Percentiles rank a stretch among this genome's conserved stretches.
phyloP scores from a whole-genome alignment of 2,888 invertebrate genomes.

The Anaspis maculata region DNA sequence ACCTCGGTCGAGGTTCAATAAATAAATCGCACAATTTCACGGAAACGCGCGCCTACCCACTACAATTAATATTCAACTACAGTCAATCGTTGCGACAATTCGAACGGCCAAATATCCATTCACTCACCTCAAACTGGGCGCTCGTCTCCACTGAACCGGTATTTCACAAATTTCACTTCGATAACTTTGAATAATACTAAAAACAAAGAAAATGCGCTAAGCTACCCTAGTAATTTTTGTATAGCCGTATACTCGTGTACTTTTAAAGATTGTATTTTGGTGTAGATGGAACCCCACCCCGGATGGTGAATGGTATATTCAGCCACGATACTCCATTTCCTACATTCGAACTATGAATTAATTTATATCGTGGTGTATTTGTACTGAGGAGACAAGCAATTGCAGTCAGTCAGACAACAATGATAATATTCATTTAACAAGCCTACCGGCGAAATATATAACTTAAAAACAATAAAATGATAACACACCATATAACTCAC shows the following conservation, averaged over 20 bases:
- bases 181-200: no score
- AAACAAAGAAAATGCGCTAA: no score
- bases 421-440: constrained; percentile 41
- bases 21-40: constrained; percentile 36
- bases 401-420: constrained; percentile 42
- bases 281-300: no score
- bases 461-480: constrained; percentile 33
- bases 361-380: constrained; percentile 40
- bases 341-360: constrained; percentile 28
- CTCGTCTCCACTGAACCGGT: no score
- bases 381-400: constrained; percentile 44
- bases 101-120: constrained; percentile 24
- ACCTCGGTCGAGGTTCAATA: constrained; percentile 31
- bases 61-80: constrained; percentile 34
- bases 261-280: no score
- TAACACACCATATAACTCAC: constrained; percentile 39
- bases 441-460: constrained; percentile 38
- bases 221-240: no score
- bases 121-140: constrained; percentile 3
- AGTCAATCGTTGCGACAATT: constrained; percentile 38
- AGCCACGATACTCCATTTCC: constrained; percentile 21
- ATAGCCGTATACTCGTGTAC: no score
- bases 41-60: constrained; percentile 37
- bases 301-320: no score
- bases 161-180: no score